Evolutionary conservation across 2,797 vertebrate species (phyloP).

Genomic region (Pagetopsis macropterus): DNA sequence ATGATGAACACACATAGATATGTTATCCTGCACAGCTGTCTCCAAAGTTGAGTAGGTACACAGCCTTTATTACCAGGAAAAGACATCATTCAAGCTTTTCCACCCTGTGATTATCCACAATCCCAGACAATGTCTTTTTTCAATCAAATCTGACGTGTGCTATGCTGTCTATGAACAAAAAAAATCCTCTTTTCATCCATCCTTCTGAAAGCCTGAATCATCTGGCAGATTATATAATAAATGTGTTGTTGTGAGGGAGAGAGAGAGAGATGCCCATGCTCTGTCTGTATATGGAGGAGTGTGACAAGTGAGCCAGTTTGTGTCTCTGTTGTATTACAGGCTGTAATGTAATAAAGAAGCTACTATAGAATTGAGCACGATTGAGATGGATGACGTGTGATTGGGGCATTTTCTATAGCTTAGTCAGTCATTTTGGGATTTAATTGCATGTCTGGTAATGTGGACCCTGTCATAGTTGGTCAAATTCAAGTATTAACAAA

Average conservation of each 20-base stretch:
- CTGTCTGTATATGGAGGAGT: slow-evolving; percentile 46
- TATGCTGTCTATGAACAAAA: slow-evolving; percentile 32
- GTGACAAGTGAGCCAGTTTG: slow-evolving; percentile 42
- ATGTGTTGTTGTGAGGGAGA: slow-evolving; percentile 48
- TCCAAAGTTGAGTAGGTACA: slow-evolving; percentile 30
- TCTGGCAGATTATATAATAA: slow-evolving; percentile 66
- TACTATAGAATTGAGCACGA: slow-evolving; percentile 51
- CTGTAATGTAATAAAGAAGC: slow-evolving; percentile 59
- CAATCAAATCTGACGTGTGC: slow-evolving; percentile 23
- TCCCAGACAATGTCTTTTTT: slow-evolving; percentile 14
- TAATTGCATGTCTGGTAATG: slow-evolving; percentile 43
- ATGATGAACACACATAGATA: slow-evolving; percentile 3
- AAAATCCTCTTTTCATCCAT: slow-evolving; percentile 37
- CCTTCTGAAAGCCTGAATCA: slow-evolving; percentile 57
- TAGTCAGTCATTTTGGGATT: slow-evolving; percentile 29
- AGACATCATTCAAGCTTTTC: background rate
- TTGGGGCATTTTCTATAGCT: slow-evolving; percentile 42
- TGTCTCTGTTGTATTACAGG: slow-evolving; percentile 52
- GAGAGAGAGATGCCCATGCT: slow-evolving; percentile 24
- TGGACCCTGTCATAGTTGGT: background rate
- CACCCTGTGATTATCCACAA: slow-evolving; percentile 7
- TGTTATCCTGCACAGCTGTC: slow-evolving; percentile 17
- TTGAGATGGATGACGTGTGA: slow-evolving; percentile 26
- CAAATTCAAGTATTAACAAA: background rate
- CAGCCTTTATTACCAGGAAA: background rate